Base-by-base conservation (phyloP, 2,113 vertebrate genomes). In the Empidonax traillii region DNA sequence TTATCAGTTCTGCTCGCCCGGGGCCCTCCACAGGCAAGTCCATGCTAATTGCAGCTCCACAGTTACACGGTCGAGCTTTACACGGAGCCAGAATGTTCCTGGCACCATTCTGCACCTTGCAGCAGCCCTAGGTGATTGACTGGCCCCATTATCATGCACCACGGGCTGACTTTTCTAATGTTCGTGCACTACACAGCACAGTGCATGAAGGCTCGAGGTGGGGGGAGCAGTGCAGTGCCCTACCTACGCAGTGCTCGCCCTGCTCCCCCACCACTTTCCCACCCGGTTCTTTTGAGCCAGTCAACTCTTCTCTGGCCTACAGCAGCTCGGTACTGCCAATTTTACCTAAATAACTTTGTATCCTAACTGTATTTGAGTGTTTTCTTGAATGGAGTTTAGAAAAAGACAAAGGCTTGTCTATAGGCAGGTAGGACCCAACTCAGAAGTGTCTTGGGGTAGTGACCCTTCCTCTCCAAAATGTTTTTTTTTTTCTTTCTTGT, bases 171-270 rank as follows among this genome's bases (percentile, higher is more conserved):
- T 47, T 65, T 56, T 39, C 14, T 15, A 75, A 75, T 5, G 30
- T 4, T 28, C 12, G 8, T 24, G 12, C 39, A 7, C 14, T 56
- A 41, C n/a, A 20, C 19, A 20, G 28, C 0, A 0, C 15, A n/a
- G 46, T 28, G 22, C 2, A 6, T 33, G 41, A 53, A 46, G 41
- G 33, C 7, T 55, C 14, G 28, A 18, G 17, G 14, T 14, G 5
- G 2, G 11, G 14, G 5, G 49, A 35, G 31, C 8, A 23, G 43
- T 25, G 6, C 22, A 37, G 9, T 0, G 5, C 13, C 19, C 43
- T 51, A 58, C 14, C 51, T 35, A 6, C 0, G 1, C 51, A 44
- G 0, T 0, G 30, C 43, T 88, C 61, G 5, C 55, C 39, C 39
- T 62, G 12, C 5, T 19, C 65, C 46, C 21, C 35, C 58, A 56